A percentile compares a stretch with the other conserved stretches of the same genome.
Evolutionary conservation across 2,888 invertebrate species (phyloP).

Genomic region (Nemotelus pantherinus): DNA sequence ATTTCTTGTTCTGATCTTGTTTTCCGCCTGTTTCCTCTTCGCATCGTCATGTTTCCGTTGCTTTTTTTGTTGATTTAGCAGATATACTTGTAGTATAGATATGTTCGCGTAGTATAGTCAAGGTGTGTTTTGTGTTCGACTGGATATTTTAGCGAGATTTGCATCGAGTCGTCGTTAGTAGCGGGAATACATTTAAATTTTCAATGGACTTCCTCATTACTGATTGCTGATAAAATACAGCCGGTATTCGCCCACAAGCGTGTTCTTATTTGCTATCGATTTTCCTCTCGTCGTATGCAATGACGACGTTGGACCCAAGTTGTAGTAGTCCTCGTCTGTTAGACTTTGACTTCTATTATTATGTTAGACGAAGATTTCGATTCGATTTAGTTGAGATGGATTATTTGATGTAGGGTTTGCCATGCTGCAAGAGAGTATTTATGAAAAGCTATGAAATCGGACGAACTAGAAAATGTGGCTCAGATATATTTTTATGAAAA

Average conservation of each 20-base stretch:
- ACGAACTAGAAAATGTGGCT: too few species aligned
- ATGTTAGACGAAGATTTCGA: slow-evolving; percentile 17
- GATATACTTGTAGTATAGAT: too few species aligned
- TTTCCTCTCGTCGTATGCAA: slow-evolving; percentile 37
- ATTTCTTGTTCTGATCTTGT: neutral
- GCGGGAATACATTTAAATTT: slow-evolving; percentile 51
- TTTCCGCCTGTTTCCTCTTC: neutral
- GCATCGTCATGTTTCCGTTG: slow-evolving; percentile 10
- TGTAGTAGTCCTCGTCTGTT: slow-evolving; percentile 30
- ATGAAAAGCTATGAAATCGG: too few species aligned
- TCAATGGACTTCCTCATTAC: slow-evolving; percentile 51
- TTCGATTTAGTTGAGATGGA: neutral
- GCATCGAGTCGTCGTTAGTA: slow-evolving; percentile 49
- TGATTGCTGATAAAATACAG: slow-evolving; percentile 46
- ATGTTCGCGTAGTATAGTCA: neutral
- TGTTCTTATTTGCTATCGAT: slow-evolving; percentile 48
- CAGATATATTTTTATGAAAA: too few species aligned
- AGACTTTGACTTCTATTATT: slow-evolving; percentile 20
- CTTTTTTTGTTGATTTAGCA: slow-evolving; percentile 9
- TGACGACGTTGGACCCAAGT: too few species aligned
- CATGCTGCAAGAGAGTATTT: neutral
- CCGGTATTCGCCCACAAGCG: slow-evolving; percentile 46
- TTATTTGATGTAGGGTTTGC: slow-evolving; percentile 7
- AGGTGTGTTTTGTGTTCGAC: slow-evolving; percentile 35
- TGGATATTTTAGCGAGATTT: slow-evolving; percentile 45